Conservation (phyloP, 2,888 invertebrate species). For the Spodoptera exigua region DNA sequence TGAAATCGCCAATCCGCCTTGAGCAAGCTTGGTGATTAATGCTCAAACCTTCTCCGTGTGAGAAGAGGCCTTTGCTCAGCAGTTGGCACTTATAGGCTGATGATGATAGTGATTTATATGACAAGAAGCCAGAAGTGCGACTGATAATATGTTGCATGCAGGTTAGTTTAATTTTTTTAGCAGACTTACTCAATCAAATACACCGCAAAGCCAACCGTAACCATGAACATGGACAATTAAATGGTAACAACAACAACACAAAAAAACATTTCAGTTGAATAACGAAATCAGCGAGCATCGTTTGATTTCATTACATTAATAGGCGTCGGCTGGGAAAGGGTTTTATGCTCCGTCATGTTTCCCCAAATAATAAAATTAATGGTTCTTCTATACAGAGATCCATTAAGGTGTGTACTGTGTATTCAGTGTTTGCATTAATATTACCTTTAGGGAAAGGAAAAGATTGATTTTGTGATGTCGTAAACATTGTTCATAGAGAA, state of each 20-base stretch:
- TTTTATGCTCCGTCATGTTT: slow-evolving; percentile 75
- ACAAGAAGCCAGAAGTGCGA: no score
- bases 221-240: slow-evolving; percentile 44
- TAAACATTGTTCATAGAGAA: slow-evolving; percentile 17
- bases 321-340: slow-evolving; percentile 69
- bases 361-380: slow-evolving; percentile 80
- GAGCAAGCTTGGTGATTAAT: no score
- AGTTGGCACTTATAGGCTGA: no score
- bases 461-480: slow-evolving; percentile 34
- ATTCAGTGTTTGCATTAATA: slow-evolving; percentile 63
- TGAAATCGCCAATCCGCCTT: no score
- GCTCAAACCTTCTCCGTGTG: no score
- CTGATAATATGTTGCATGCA: no score
- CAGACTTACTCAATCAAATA: background rate
- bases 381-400: slow-evolving; percentile 72
- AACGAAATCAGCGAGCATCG: slow-evolving; percentile 68
- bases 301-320: slow-evolving; percentile 75
- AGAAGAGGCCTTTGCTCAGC: no score
- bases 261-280: slow-evolving; percentile 50
- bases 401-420: slow-evolving; percentile 70
- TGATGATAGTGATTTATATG: no score
- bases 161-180: no score
- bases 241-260: slow-evolving; percentile 25
- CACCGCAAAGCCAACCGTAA: slow-evolving; percentile 16
- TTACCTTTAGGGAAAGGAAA: slow-evolving; percentile 49